Evolutionary conservation across 2,797 vertebrate genomes (phyloP).

Genomic region (Eulemur mongoz): DNA sequence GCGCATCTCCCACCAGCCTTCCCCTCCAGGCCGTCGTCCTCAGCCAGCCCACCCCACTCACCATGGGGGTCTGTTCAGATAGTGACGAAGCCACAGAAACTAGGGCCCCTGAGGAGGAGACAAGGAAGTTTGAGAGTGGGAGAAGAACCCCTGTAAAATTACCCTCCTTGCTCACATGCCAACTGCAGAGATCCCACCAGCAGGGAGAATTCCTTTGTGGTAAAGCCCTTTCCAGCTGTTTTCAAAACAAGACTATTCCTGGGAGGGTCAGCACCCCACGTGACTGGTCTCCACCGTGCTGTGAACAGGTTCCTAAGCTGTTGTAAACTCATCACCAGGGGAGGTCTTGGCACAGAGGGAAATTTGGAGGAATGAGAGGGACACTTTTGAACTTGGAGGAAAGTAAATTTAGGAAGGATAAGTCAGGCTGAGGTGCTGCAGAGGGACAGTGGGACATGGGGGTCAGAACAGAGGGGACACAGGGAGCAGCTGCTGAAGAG

Average conservation of each 20-base stretch:
- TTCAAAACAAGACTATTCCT: conserved; percentile 29
- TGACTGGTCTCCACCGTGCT: neutral
- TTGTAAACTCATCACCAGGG: neutral
- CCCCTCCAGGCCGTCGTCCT: neutral
- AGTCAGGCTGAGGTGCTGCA: neutral
- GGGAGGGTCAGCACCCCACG: neutral
- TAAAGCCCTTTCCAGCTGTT: conserved; percentile 8
- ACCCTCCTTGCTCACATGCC: neutral
- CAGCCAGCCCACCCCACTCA: no score
- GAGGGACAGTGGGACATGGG: no score
- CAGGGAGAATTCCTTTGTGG: conserved; percentile 34
- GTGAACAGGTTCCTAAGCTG: neutral
- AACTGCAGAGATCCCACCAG: conserved; percentile 37
- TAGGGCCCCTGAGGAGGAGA: neutral
- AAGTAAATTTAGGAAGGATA: neutral
- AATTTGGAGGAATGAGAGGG: neutral
- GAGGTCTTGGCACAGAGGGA: neutral
- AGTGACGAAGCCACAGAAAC: neutral
- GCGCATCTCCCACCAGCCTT: neutral
- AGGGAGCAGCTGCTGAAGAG: no score
- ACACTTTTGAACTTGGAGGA: neutral
- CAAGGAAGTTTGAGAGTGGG: neutral
- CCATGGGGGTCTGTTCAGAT: neutral
- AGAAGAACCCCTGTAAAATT: neutral
- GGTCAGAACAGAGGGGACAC: neutral